Base-by-base conservation (phyloP, 2,113 vertebrate genomes). In the Ophiodon elongatus region DNA sequence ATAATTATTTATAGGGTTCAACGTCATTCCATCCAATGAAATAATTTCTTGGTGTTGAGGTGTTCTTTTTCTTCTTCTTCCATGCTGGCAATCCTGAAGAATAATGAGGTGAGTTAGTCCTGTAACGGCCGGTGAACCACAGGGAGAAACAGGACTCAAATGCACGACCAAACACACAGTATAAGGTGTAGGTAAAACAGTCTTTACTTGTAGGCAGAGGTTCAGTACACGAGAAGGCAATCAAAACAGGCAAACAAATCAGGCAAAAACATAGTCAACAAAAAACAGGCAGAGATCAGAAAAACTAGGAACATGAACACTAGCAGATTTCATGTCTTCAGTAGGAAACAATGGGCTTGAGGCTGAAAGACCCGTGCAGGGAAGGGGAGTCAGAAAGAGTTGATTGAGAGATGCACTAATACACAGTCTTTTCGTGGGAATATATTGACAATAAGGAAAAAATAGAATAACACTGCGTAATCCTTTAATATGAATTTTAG, bases 51-150 rank as follows among this genome's bases (percentile, higher is more conserved):
- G 27, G 43, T 63, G 72, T 76, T 80, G 74, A 66, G 41, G 74
- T 37, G 10, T 37, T 77, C 14, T 85, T 76, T 81, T 81, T 86
- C 50, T 90, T 69, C 47, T 65, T 83, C 60, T 67, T 78, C 57
- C 69, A 73, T 88, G 81, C 74, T 80, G 85, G 62, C 35, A 0
- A 73, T 72, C 80, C 50, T 84, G 77, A 93, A 95, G 93, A 93
- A 94, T 89, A 93, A 88, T 77, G 93, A 95, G 91, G 94, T 94
- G 84, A 92, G 91, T 59, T 63, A 9, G 5, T 73, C 23, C 39
- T 9, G 31, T 50, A 21, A 50, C 17, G 45, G 17, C 45, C 45
- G 7, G 45, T 50, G 45, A 50, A 50, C 17, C 17, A 50, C 15
- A 21, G 17, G 17, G 17, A 21, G 17, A 50, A 19, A 50, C 45